Percentiles rank a stretch among this genome's conserved stretches.
Evolutionary conservation across 1,140 invertebrate species (phyloP).

Genomic region (Ganaspis sp.): DNA sequence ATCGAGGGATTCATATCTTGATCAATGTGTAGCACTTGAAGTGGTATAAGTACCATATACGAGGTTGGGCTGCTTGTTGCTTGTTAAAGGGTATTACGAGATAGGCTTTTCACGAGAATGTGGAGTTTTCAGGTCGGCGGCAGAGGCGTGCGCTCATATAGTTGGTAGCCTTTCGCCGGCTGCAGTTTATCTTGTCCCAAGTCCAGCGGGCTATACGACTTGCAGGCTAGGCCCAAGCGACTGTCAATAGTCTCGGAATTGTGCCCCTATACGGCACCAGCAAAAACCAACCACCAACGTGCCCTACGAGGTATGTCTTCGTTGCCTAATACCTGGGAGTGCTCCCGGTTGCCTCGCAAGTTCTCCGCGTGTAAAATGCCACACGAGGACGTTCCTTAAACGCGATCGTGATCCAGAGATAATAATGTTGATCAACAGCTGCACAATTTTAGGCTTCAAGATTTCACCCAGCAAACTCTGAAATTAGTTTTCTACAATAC

Average conservation of each 20-base stretch:
- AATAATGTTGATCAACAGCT: constrained; percentile 1
- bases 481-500: too few species aligned
- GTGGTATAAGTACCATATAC: constrained; percentile 18
- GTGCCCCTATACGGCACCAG: background rate
- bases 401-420: constrained; percentile 22
- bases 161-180: constrained; percentile 11
- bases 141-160: constrained; percentile 28
- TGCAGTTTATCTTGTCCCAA: constrained; percentile 28
- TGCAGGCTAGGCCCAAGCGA: background rate
- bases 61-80: constrained; percentile 12
- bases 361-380: constrained; percentile 13
- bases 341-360: constrained; percentile 6
- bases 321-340: constrained; percentile 21
- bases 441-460: too few species aligned
- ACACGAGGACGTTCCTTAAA: constrained; percentile 21
- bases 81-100: constrained; percentile 30
- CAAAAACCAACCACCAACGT: constrained; percentile 14
- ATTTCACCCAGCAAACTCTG: too few species aligned
- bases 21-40: constrained; percentile 27
- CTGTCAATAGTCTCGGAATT: constrained; percentile 21
- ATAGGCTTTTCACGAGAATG: constrained; percentile 11
- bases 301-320: constrained; percentile 19
- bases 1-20: constrained; percentile 20
- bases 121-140: constrained; percentile 7
- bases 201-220: constrained; percentile 25